Base-by-base conservation (phyloP, 1,140 invertebrate genomes). In the Habropoda laboriosa region DNA sequence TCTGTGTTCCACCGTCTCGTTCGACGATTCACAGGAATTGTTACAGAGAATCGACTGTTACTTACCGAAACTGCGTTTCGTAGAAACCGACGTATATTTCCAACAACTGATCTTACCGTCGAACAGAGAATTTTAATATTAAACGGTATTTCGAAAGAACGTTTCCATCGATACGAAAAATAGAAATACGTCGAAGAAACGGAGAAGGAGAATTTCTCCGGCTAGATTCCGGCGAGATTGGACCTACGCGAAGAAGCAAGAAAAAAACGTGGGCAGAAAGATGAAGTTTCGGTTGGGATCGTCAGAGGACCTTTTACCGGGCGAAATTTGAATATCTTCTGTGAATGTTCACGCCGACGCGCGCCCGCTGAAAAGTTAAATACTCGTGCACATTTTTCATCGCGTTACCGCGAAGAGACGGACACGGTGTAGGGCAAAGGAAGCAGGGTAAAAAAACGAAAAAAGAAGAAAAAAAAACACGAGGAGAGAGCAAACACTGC, bases 291-390 rank as follows among this genome's bases (percentile, higher is more conserved):
- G 49, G 32, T 35, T 21, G 57, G n/a, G 18, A 57, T 57, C 53
- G 53, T 32, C 16, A 21, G 51, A 45, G 38, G 53, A 30, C 38
- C 55, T 38, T 60, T 42, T 27, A n/a, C n/a, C 21, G 18, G 30
- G 30, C 16, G 70, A 60, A 47, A 58, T 35, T 60, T n/a, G n/a
- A 72, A 60, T 57, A 72, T 58, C 53, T 58, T 10, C 24, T 47
- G 30, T 66, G 38, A 35, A 27, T 32, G 68, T 24, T 30, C 12
- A 38, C 35, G 35, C 0, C 30, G 10, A 51, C 35, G 38, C 30
- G 0, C 13, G 13, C 30, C 1, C 13, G 13, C 32, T 21, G 45
- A 74, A 63, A 74, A 21, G 45, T 64, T 61, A 51, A 71, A 74
- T 30, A 35, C 40, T 13, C 40, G 18, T 21, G 16, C 51, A 27